Base-by-base conservation (phyloP, 2,797 vertebrate species). In the Emydoidea blandingii region DNA sequence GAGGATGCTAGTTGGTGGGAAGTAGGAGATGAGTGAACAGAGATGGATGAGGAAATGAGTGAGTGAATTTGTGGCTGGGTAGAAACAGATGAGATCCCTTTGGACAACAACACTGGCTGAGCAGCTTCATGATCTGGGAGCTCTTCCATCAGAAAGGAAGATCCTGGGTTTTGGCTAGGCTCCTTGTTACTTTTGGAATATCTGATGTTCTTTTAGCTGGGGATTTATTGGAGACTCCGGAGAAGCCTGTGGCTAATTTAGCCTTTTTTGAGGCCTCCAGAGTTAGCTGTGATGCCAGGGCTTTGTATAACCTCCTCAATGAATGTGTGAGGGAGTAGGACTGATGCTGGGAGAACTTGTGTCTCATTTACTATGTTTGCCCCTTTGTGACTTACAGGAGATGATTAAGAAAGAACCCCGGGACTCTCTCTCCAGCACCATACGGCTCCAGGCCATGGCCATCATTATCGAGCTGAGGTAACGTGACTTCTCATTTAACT, bases 351-450 rank as follows among this genome's bases (percentile, higher is more conserved):
- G 41, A 47, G 47, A 18, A 21, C 21, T 25, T 50, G 8, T 8
- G 8, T 44, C 34, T 14, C 18, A 1, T 81, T 37, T 29, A n/a
- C 34, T 19, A n/a, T 21, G 62, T 65, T 65, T 65, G 62, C 34
- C 18, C 34, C 34, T 65, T 65, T 65, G 62, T 65, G 62, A 65
- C 34, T 65, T n/a, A 47, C 86, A 92, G 91, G 91, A 89, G 82
- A 88, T 92, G 91, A 54, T 92, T 10, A 92, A 92, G 54, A 62
- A 19, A 19, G 91, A 92, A 8, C 78, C 80, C 27, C 82, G 53
- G 29, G 87, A 85, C 16, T 83, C 86, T 65, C 59, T n/a, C 18
- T 68, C 16, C 34, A 92, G 41, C 47, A 5, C 72, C 5, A 29
- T 89, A 54, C 81, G 87, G 15, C 83, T 92, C n/a, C 83, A 89